Conservation (phyloP, 2,888 invertebrate genomes). For the Pogonocherus hispidulus region DNA sequence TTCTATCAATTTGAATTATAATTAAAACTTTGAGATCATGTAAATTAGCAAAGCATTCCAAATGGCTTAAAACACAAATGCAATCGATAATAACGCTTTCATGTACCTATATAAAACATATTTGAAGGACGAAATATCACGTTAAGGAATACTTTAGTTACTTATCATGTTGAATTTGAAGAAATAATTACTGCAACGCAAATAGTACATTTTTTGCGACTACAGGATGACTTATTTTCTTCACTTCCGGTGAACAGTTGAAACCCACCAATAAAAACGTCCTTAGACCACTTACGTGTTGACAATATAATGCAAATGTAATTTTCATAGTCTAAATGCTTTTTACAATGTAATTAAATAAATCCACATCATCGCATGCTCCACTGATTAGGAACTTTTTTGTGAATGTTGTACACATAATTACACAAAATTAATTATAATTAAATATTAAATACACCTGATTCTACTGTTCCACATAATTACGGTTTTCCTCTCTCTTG, state of each 20-base stretch:
- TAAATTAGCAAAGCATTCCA: too few species aligned
- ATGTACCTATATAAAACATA: too few species aligned
- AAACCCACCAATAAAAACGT: constrained; percentile 23
- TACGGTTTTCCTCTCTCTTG: constrained; percentile 58
- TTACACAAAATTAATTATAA: constrained; percentile 60
- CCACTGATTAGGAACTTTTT: constrained; percentile 57
- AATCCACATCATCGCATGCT: constrained; percentile 58
- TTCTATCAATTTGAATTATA: too few species aligned
- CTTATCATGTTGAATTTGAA: too few species aligned
- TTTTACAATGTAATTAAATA: constrained; percentile 59
- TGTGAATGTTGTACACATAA: constrained; percentile 55
- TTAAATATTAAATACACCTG: constrained; percentile 60
- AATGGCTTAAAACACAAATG: too few species aligned
- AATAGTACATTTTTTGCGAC: too few species aligned
- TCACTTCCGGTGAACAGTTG: constrained; percentile 19
- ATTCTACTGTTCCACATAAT: constrained; percentile 56
- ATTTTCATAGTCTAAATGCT: constrained; percentile 58
- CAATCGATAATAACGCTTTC: too few species aligned
- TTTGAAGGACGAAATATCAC: too few species aligned
- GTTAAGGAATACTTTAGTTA: too few species aligned
- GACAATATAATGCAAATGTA: constrained; percentile 50
- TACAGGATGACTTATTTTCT: constrained; percentile 1
- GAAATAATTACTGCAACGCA: too few species aligned
- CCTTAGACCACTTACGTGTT: constrained; percentile 41
- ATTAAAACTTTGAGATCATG: too few species aligned